Evolutionary conservation across 2,113 vertebrate species (phyloP).

Genomic region (Narcine bancroftii): DNA sequence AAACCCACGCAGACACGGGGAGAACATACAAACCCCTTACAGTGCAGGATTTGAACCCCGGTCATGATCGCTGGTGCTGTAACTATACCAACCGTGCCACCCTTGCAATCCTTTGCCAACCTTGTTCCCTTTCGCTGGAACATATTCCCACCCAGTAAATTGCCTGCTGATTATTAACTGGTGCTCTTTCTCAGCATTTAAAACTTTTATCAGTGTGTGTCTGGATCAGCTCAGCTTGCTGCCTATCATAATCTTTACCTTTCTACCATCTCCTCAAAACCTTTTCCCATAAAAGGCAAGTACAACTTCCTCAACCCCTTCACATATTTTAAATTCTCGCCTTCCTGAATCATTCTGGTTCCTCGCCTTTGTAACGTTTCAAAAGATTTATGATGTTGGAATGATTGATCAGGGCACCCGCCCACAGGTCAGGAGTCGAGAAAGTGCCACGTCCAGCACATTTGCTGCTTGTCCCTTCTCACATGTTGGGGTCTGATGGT

Average conservation of each 20-base stretch:
- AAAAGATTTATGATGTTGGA: neutral
- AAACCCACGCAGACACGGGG: too few species aligned
- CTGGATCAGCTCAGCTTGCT: neutral
- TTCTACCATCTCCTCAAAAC: neutral
- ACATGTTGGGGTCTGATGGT: too few species aligned
- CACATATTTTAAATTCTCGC: neutral
- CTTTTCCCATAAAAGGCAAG: conserved; percentile 15
- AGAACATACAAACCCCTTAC: too few species aligned
- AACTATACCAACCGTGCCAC: too few species aligned
- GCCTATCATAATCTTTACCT: neutral
- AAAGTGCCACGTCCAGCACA: neutral
- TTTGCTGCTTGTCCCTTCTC: neutral
- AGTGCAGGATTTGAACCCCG: too few species aligned
- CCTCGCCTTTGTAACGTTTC: neutral
- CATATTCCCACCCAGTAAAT: neutral
- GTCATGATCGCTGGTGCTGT: too few species aligned
- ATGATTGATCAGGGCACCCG: neutral
- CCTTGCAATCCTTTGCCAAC: neutral
- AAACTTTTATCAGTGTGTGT: neutral
- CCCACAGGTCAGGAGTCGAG: neutral
- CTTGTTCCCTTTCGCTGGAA: neutral
- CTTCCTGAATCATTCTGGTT: neutral
- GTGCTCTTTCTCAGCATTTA: neutral
- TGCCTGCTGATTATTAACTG: neutral
- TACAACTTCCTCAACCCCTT: neutral